These are phyloP conservation scores for Physocephala rufipes DNA, from an alignment of 2,888 invertebrate genomes.

Conservation along the genomic window DNA sequence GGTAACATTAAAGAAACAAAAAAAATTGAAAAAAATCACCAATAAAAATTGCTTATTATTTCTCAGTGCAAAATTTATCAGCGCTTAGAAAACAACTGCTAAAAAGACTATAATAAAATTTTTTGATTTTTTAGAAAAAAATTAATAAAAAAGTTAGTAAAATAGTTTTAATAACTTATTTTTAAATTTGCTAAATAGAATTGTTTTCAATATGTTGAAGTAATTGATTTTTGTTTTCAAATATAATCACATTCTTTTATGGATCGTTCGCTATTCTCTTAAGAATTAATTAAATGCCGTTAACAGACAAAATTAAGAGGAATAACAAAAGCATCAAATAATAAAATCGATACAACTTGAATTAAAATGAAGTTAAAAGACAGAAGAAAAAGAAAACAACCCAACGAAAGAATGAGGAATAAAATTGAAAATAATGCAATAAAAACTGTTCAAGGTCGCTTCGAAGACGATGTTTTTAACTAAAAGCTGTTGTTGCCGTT, in stretches of 20 bases:
- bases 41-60: neutral
- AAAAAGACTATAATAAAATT: neutral
- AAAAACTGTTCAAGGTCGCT: slow-evolving; percentile 29
- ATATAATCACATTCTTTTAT: no score
- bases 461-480: neutral
- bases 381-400: neutral
- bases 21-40: neutral
- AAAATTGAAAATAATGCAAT: neutral
- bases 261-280: neutral
- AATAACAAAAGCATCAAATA: no score
- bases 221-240: no score
- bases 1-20: no score
- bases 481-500: slow-evolving; percentile 5
- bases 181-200: neutral
- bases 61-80: neutral
- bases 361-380: neutral
- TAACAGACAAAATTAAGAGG: no score
- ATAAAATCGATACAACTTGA: neutral
- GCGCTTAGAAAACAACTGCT: no score
- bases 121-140: neutral
- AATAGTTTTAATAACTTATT: neutral
- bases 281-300: neutral
- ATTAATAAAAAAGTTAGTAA: neutral
- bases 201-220: no score
- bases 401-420: neutral